Base-by-base conservation (phyloP, 1,140 invertebrate genomes). In the Drosophila albomicans region DNA sequence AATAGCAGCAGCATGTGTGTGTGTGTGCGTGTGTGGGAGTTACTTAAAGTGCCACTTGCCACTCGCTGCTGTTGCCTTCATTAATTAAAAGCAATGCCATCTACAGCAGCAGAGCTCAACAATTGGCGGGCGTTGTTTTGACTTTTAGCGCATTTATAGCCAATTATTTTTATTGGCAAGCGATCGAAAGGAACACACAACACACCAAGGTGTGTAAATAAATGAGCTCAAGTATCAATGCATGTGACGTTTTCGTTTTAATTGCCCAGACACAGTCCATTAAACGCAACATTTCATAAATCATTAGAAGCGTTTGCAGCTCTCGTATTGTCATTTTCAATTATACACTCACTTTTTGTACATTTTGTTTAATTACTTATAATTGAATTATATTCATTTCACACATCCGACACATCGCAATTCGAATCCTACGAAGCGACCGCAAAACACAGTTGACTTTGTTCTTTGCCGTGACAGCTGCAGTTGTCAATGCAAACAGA, bases 71-170 rank as follows among this genome's bases (percentile, higher is more conserved):
- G 65, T 45, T 56, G 67, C 66, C 65, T 74, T 64, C 84, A 88
- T 87, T 87, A 88, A 87, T 87, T 87, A 87, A 87, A 84, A 84
- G 77, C 84, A 88, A 87, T 80, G 84, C 61, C 48, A 59, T 15
- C 54, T 52, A 48, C 35, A n/a, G 52, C 10, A 58, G 20, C 59
- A 11, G 28, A 11, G 51, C 43, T 43, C 56, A 59, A 45, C 70
- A 76, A 79, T 84, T 84, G 81, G 69, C 69, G 72, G 77, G 69
- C 69, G 72, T 88, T 79, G 78, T 79, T 70, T 79, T 87, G 84
- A 82, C 82, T 87, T 76, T 66, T 72, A 66, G 84, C 77, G 77
- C 84, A 87, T 87, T 87, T 87, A 87, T 88, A 75, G 80, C 84
- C 84, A 87, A 87, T 87, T 87, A 87, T 87, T 87, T 87, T 80